Base-by-base conservation (phyloP, 2,888 invertebrate genomes). In the Lysandra coridon region DNA sequence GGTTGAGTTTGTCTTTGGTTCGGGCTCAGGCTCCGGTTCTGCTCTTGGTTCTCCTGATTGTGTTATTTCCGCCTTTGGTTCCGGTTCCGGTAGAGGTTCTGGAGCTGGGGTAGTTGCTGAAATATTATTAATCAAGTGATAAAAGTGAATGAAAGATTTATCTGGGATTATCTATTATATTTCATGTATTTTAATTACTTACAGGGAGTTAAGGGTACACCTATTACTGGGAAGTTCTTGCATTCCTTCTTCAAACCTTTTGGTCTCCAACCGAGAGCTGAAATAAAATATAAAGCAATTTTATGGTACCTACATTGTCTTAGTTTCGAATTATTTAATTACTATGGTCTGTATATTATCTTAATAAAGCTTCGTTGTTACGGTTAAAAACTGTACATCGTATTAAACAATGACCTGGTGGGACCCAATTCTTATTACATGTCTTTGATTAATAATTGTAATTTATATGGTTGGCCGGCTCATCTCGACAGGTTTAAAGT, bases 191-290 rank as follows among this genome's bases (percentile, higher is more conserved):
- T 79, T 80, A 40, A 74, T 74, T 79, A 86, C 89, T 87, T 85
- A 94, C 94, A 84, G 84, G 88, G 88, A 17, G 88, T 89, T 7
- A 90, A 82, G 1, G 90, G 86, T 0, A 92, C 89, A 60, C 93
- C 93, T 1, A 95, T 77, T 0, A 96, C 94, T 0, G 98, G 98
- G 88, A 98, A 98, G 84, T 97, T 97, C 85, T 97, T 97, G 87
- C 98, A 98, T 79, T 96, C 95, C 33, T 97, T 96, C 0, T 97
- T 97, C 79, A 98, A 86, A 12, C 95, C 95, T 69, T 94, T 95
- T 0, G 99, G 98, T 79, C 99, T 95, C 99, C 99, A 99, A n/a
- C 99, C 99, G 6, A 99, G 84, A 7, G 97, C 98, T 89, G 90
- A 84, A 94, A 90, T 57, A 12, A 53, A 53, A 53, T 53, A 57